Evolutionary conservation across 2,797 vertebrate species (phyloP).

Genomic region (Arrhamphus sclerolepis): DNA sequence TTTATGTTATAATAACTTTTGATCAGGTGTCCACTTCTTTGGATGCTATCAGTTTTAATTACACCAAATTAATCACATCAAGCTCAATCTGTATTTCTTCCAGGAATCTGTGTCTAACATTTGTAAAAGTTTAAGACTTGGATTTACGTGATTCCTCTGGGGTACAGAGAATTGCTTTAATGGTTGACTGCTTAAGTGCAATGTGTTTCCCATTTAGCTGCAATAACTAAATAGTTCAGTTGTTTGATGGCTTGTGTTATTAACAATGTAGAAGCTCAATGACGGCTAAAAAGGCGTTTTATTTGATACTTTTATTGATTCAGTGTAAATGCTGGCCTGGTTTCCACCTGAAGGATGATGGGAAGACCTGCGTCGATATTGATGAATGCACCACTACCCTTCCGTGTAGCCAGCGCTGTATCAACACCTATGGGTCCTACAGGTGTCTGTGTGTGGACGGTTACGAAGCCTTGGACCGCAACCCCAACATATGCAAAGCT

Average conservation of each 20-base stretch:
- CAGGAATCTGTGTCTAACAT: too few species aligned
- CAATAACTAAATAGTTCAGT: background rate
- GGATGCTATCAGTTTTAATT: too few species aligned
- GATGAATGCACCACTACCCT: constrained; percentile 93
- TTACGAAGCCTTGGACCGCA: constrained; percentile 88
- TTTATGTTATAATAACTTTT: too few species aligned
- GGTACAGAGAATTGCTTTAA: background rate
- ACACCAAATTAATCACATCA: too few species aligned
- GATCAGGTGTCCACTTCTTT: too few species aligned
- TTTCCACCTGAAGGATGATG: constrained; percentile 94
- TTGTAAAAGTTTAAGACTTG: too few species aligned
- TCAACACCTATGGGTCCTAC: constrained; percentile 96
- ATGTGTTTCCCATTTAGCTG: background rate
- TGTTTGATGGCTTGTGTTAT: background rate
- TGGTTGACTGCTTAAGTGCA: background rate
- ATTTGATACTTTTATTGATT: background rate
- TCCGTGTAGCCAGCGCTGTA: constrained; percentile 96
- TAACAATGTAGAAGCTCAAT: background rate
- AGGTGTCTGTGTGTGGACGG: constrained; percentile 94
- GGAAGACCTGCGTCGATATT: constrained; percentile 93
- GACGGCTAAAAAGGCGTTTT: background rate
- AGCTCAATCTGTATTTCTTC: too few species aligned
- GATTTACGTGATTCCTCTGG: too few species aligned
- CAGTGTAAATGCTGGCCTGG: constrained; percentile 99
- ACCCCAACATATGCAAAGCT: constrained; percentile 91